Evolutionary conservation across 1,140 invertebrate genomes (phyloP), one percentile per base, ranked within the genome.

Genomic region (Camponotus vicinus): DNA sequence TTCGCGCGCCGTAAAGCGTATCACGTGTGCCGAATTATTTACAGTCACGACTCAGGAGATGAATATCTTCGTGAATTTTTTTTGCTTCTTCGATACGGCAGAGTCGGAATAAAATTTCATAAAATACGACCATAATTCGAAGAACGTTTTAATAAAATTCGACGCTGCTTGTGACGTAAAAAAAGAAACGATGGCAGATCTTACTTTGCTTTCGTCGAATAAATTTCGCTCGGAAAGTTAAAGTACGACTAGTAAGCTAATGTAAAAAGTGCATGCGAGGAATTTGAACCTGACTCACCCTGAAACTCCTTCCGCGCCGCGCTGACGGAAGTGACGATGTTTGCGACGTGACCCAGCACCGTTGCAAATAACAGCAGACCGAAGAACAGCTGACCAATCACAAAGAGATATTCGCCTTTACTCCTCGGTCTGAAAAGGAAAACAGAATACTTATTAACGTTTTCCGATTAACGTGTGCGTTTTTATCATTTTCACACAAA

Each of bases 231-330:
- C 45, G n/a, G 7, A 40, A 80, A 69, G 76, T 57, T 57, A 11
- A 61, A 59, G 37, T 71, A 52, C 27, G 15, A 15, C 13, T n/a
- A n/a, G 34, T 49, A 2, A 42, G 27, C 45, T 57, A 71, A 80
- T 70, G 49, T 37, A 57, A 70, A 80, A 21, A n/a, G 32, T 40
- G 42, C 55, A 49, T 61, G 37, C 55, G 45, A 42, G 42, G 71
- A 18, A 73, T 76, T 73, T 67, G 75, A 42, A 67, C 55, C 34
- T 79, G 45, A 95, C 96, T 97, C 96, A 99, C 98, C 98, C 96
- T 99, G 98, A 96, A 99, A 99, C 94, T 99, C 98, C 95, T 99
- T 99, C 86, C 98, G 96, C 27, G 98, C 98, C 1, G 98, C 98
- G 93, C 98, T 98, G 91, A 99, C 98, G 78, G 98, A 99, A 73